Base-by-base conservation (phyloP, 2,888 invertebrate species). In the Geophilus truncorum region DNA sequence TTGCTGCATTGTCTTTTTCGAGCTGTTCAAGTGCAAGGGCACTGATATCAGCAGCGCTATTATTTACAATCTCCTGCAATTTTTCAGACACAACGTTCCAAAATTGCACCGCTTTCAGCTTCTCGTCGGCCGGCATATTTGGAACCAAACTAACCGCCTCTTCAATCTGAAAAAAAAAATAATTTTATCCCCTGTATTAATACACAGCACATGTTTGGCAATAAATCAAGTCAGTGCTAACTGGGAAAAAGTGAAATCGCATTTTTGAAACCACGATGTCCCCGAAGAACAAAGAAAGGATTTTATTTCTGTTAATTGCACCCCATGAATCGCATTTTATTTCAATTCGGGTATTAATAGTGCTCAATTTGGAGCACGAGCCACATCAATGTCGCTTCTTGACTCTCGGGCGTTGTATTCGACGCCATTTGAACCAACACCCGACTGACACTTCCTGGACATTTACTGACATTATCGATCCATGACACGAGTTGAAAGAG, bases 31-130 rank as follows among this genome's bases (percentile, higher is more conserved):
- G 83, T 25, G 84, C 83, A 23, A 84, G 80, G 9, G 85, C 85
- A 81, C 83, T 84, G 10, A 85, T 84, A 81, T 85, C 85, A 18
- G 85, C 85, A 32, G 85, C 85, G 80, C 85, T 85, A 78, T 83
- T 83, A 78, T 85, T 85, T 18, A 85, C 84, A 80, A 85, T 85
- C 77, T 84, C 85, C 82, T 85, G 85, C 9, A 85, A 82, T 78
- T 83, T 84, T 79, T 85, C 85, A 2, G 85, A 85, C 9, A 85
- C 83, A 32, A 84, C 81, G 82, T 85, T 85, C 85, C 85, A 85
- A 80, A 84, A 84, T 30, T 85, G 84, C 6, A 85, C 85, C 62
- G 85, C 85, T 83, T 84, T 82, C 4, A 85, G 80, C 57, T 85
- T 85, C 77, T 85, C 85, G 75, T 84, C 84, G 21, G 85, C 84